Evolutionary conservation across 1,140 invertebrate species (phyloP), one percentile per base, ranked within the genome.

Genomic region (Lamellibrachia luymesi): DNA sequence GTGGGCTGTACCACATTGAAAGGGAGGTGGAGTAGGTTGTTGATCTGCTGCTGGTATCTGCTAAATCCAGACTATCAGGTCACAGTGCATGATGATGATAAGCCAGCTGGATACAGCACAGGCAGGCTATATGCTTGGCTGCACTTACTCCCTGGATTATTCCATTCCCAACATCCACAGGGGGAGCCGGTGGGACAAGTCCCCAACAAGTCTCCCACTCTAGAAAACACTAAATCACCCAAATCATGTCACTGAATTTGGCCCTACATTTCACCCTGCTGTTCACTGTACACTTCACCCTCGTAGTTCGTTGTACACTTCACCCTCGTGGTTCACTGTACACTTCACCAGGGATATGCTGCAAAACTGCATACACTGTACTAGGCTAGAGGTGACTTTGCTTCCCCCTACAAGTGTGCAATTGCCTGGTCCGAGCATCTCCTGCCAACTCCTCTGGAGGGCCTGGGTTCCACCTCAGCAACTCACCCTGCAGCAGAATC

Each of bases 41-140:
- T 80, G 64, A 80, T 80, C 17, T 80, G 64, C 13, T 80, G 2
- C 64, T 80, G 64, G 64, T 80, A 80, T 80, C 64, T 80, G 64
- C 64, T 80, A 80, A 80, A 80, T 80, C 64, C 64, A 80, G 64
- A 80, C 64, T 80, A 80, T 80, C 64, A 80, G 64, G 64, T 80
- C 64, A 80, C 64, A 80, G 64, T 80, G 64, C 13, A 22, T 80
- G 64, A 80, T 80, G 64, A 80, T 80, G 64, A 80, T 80, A 80
- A 80, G 64, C 8, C 64, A 80, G 64, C 64, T 80, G 64, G 64
- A 80, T 80, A 80, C 64, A 80, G 64, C 64, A 80, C 64, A 80
- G 64, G 64, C 64, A 80, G 64, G 64, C 64, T 80, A 80, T 80
- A 80, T 80, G 64, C 64, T 80, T 80, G 64, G 64, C 64, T 80